These are phyloP conservation scores for Microtus montanus DNA, from an alignment of 2,113 vertebrate genomes.

Conservation along the genomic window DNA sequence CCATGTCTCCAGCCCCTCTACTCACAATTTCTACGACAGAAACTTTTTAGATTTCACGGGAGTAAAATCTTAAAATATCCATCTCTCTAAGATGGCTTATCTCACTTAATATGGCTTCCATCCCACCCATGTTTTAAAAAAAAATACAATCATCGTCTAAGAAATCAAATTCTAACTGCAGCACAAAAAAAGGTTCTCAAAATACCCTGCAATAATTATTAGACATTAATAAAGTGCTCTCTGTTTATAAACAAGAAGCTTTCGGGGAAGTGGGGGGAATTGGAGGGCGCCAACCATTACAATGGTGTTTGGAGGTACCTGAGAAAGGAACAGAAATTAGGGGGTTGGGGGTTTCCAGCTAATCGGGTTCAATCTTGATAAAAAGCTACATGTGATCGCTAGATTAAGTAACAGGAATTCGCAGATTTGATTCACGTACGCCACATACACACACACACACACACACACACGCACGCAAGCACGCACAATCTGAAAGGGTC, in stretches of 20 bases:
- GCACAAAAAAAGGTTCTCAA: neutral
- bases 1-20: neutral
- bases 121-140: neutral
- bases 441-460: neutral
- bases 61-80: neutral
- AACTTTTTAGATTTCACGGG: neutral
- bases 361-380: neutral
- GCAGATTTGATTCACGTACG: neutral
- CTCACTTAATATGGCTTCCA: neutral
- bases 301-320: neutral
- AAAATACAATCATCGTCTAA: neutral
- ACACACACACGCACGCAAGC: neutral
- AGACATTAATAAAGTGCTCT: neutral
- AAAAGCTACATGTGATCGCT: neutral
- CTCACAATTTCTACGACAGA: neutral
- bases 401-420: neutral
- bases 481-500: neutral
- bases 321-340: neutral
- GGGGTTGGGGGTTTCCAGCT: neutral
- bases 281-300: neutral
- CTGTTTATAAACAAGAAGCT: constrained; percentile 33
- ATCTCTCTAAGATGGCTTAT: neutral
- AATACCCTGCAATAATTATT: neutral
- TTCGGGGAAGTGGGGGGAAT: neutral
- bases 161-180: constrained; percentile 14